Evolutionary conservation across 2,113 vertebrate species (phyloP).

Genomic region (Crotalus tigris): DNA sequence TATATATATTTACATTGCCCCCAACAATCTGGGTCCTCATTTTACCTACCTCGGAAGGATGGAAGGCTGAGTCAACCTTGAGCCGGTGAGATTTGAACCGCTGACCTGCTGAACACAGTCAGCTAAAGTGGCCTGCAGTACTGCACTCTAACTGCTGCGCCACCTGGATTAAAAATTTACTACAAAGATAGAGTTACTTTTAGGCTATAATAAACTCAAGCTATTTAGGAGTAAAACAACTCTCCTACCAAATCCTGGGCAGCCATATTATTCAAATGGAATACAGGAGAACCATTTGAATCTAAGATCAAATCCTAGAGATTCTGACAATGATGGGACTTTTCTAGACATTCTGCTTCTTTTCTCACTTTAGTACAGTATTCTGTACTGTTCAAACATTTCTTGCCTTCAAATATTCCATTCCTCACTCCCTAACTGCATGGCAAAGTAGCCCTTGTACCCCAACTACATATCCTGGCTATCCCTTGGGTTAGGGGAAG

Average conservation of each 20-base stretch:
- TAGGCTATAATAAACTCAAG: too few relatives aligned
- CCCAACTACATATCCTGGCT: not conserved
- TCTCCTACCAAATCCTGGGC: not conserved
- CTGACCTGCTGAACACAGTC: too few relatives aligned
- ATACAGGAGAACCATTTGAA: not conserved
- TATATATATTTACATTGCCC: too few relatives aligned
- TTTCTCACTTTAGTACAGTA: not conserved
- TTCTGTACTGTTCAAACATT: not conserved
- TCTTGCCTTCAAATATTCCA: not conserved
- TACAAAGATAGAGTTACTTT: too few relatives aligned
- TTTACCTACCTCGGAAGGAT: too few relatives aligned
- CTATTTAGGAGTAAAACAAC: not conserved
- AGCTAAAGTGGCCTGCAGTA: too few relatives aligned
- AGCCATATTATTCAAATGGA: not conserved
- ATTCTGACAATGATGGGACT: not conserved
- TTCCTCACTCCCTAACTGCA: not conserved
- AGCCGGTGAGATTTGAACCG: too few relatives aligned
- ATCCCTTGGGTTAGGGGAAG: not conserved
- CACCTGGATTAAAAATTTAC: too few relatives aligned
- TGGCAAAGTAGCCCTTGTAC: not conserved
- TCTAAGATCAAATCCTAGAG: not conserved
- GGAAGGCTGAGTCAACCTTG: too few relatives aligned
- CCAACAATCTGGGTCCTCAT: too few relatives aligned
- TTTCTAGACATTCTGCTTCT: not conserved
- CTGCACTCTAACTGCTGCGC: too few relatives aligned